phyloP scores from a whole-genome alignment of 2,113 vertebrate genomes.

The Tupaia tana region DNA sequence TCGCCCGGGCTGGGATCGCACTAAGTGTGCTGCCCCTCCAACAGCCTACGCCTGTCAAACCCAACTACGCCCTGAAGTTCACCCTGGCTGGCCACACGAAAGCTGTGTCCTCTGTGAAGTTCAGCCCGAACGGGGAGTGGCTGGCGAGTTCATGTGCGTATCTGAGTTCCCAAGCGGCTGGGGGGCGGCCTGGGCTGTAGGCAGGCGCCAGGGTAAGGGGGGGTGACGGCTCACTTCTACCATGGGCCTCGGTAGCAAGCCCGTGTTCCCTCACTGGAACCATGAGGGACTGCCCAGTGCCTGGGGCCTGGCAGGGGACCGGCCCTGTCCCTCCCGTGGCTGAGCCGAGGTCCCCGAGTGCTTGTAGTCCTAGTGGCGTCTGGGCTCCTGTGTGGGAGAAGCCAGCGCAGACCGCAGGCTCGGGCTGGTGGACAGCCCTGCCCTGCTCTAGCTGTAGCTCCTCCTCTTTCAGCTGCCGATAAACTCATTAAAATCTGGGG shows the following conservation, averaged over 20 bases:
- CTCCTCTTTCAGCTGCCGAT: constrained; percentile 92
- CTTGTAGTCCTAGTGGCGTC: accelerated
- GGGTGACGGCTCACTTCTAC: not conserved
- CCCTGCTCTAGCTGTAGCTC: not conserved
- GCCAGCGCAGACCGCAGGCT: not conserved
- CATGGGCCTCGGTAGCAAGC: accelerated
- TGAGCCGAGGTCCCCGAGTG: accelerated
- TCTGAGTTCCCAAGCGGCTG: accelerated
- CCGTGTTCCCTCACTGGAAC: not conserved
- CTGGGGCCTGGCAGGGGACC: accelerated
- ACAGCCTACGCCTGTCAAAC: constrained; percentile 96
- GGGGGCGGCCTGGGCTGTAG: too few species aligned
- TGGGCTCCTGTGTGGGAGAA: accelerated
- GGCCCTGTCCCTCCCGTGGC: not conserved
- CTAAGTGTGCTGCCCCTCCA: not conserved
- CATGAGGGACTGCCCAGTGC: too few species aligned
- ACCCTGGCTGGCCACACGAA: constrained; percentile 98
- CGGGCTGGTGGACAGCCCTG: accelerated
- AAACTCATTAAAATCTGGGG: constrained; percentile 99
- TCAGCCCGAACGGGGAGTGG: constrained; percentile 99
- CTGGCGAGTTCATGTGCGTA: constrained; percentile 98
- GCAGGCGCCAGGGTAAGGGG: accelerated
- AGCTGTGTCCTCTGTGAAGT: constrained; percentile 98
- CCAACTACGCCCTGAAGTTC: constrained; percentile 99
- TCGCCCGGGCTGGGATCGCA: too few species aligned